Base-by-base conservation (phyloP, 2,888 invertebrate species). In the Ypsolopha scabrella region DNA sequence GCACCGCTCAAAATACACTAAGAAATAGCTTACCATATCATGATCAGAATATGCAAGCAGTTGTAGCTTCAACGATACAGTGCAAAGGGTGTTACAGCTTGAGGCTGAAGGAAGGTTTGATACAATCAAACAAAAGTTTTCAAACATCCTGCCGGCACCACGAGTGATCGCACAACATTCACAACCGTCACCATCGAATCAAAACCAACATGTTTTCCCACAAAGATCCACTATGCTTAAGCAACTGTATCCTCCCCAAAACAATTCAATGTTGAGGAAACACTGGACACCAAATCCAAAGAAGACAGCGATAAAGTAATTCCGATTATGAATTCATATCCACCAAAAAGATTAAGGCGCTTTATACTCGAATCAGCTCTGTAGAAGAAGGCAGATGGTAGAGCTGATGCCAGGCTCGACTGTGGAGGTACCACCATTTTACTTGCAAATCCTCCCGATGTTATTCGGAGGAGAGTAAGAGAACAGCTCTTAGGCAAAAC, bases 111-210 rank as follows among this genome's bases (percentile, higher is more conserved):
- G 56, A 1, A 47, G 53, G 7, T 55, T 52, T 34, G 52, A 53
- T 41, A 55, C 53, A 48, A 53, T 52, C 10, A 54, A 51, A 46
- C 54, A 56, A 38, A 56, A 56, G 35, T 52, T 54, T 45, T 53
- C 54, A 6, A 53, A 45, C 33, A 41, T 53, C 24, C 37, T 53
- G 35, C 54, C 56, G 35, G 13, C 53, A 13, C 53, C 50, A 6
- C 34, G 51, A 2, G 39, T 54, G 10, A 53, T 52, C 10, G 44
- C 48, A 37, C 39, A 39, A 49, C 14, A 37, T 13, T 14, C 50
- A 46, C n/a, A 51, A 54, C 43, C 41, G n/a, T 10, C 7, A 13
- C 1, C 41, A 48, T 37, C 49, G 52, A 49, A 34, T 47, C 7
- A 49, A 8, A 48, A 41, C n/a, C 41, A n/a, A 10, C 7, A 11